Base-by-base conservation (phyloP, 2,888 invertebrate genomes). In the Embidobia sp. region DNA sequence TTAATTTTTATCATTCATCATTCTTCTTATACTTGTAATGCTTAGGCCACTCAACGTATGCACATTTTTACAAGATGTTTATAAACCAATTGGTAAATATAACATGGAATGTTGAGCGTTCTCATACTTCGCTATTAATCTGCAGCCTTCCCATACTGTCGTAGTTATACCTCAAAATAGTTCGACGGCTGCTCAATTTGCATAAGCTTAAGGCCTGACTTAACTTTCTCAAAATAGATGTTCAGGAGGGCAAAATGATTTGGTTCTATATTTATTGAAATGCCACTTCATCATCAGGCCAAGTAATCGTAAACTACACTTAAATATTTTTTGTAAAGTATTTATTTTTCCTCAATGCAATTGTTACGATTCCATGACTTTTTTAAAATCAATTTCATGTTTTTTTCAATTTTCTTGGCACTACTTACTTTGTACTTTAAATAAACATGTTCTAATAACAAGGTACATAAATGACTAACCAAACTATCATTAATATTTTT, bases 121-220 rank as follows among this genome's bases (percentile, higher is more conserved):
- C 26, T 53, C 11, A 31, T 27, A n/a, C 48, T 42, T 64, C 3
- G 51, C 59, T 49, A 64, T 57, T 64, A 42, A 72, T 51, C 51
- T 53, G 57, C 51, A 57, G 51, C 26, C 31, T 72, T 64, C 26
- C 29, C 35, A 51, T 42, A 66, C 44, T 66, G 22, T 26, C 37
- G 37, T 10, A 51, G 37, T 53, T 48, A 70, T 46, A 46, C 18
- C 67, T 75, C 55, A 61, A 75, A 75, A 75, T 75, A 75, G 74
- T 75, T 75, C 40, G 53, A 59, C 61, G 61, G 40, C 55, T 48
- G 33, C 29, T 33, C 40, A 46, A 59, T 53, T 44, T 66, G 46
- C 29, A 26, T 42, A 10, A 46, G 46, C 31, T 53, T 59, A 51
- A 51, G 26, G 40, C 55, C 31, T 72, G 74, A 44, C 51, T 48